A percentile compares a stretch with the other conserved stretches of the same genome.
phyloP scores from a whole-genome alignment of 2,888 invertebrate species.

The Ophion obscuratus region DNA sequence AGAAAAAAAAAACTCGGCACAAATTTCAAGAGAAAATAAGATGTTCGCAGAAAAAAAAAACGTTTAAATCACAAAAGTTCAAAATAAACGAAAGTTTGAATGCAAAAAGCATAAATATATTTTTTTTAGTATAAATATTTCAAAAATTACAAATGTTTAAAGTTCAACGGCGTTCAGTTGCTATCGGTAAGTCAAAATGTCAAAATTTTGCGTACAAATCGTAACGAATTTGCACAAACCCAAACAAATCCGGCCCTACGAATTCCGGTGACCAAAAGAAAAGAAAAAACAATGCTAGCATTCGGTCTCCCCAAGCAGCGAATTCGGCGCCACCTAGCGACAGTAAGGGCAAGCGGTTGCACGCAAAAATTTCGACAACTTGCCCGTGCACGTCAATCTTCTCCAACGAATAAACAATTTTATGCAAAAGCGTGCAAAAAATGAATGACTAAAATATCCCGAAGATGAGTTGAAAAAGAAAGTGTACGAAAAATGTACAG shows the following conservation, averaged over 20 bases:
- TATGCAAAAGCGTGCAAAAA: not conserved
- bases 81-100: not conserved
- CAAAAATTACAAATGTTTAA: too few relatives aligned
- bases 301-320: conserved; percentile 28
- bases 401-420: not conserved
- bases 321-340: conserved; percentile 60
- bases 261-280: not conserved
- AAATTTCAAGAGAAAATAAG: not conserved
- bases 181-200: not conserved
- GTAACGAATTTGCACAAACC: not conserved
- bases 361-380: conserved; percentile 32
- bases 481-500: not conserved
- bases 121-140: too few relatives aligned
- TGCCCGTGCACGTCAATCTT: conserved; percentile 18
- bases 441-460: not conserved
- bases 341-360: conserved; percentile 14
- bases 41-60: too few relatives aligned
- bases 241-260: not conserved
- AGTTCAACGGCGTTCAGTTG: not conserved
- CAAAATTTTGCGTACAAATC: not conserved
- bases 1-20: not conserved
- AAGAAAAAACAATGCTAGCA: conserved; percentile 31
- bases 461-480: not conserved
- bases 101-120: not conserved
- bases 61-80: too few relatives aligned